Evolutionary conservation across 2,888 invertebrate species (phyloP).

Genomic region (Caenorhabditis sulstoni): DNA sequence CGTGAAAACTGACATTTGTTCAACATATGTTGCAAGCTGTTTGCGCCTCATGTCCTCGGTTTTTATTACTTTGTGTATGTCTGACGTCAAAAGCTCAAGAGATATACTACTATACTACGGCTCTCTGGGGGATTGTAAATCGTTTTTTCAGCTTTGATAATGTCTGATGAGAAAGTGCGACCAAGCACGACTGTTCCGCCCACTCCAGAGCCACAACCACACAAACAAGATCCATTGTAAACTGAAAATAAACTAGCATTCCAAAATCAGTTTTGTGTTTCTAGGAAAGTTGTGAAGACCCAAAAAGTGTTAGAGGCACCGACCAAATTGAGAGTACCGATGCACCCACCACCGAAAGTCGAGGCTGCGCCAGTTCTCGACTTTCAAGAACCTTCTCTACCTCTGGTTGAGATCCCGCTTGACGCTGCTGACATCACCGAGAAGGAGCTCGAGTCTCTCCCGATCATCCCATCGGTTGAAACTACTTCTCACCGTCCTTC

Average conservation of each 20-base stretch:
- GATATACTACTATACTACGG: slow-evolving; percentile 1
- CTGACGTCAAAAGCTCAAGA: slow-evolving; percentile 29
- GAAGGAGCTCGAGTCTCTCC: slow-evolving; percentile 20
- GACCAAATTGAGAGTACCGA: slow-evolving; percentile 48
- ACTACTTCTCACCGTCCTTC: slow-evolving; percentile 23
- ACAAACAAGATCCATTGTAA: slow-evolving; percentile 56
- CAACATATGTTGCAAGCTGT: slow-evolving; percentile 41
- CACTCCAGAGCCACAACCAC: slow-evolving; percentile 24
- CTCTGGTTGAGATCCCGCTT: slow-evolving; percentile 40
- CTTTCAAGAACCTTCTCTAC: slow-evolving; percentile 37
- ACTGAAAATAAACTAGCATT: slow-evolving; percentile 2
- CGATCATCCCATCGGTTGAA: slow-evolving; percentile 16
- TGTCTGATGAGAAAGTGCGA: slow-evolving; percentile 50
- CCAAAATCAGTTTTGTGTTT: slow-evolving; percentile 13
- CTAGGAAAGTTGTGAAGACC: slow-evolving; percentile 49
- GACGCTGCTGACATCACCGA: slow-evolving; percentile 46
- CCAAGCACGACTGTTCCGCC: slow-evolving; percentile 41
- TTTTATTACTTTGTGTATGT: slow-evolving; percentile 34
- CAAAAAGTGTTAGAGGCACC: slow-evolving; percentile 37
- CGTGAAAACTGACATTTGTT: slow-evolving; percentile 53
- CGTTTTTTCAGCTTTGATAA: slow-evolving; percentile 46
- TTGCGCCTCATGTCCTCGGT: not conserved
- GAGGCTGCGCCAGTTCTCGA: slow-evolving; percentile 40
- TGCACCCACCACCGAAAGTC: slow-evolving; percentile 53
- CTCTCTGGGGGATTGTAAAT: not conserved